Base-by-base conservation (phyloP, 2,888 invertebrate genomes). In the Petrophora chlorosata region DNA sequence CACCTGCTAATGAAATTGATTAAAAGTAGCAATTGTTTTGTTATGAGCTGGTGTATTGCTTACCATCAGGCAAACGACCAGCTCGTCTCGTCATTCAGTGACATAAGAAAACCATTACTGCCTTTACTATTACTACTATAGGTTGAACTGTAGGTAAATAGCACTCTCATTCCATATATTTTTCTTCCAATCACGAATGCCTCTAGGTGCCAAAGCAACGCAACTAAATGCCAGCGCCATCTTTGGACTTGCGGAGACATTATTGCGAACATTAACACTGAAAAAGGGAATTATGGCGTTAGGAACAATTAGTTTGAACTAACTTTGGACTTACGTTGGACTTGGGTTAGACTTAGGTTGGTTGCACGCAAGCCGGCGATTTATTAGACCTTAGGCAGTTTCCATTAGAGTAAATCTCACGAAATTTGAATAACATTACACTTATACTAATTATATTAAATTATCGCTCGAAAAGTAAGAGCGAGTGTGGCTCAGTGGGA, bases 261-360 rank as follows among this genome's bases (percentile, higher is more conserved):
- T 51, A 51, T 46, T 29, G 41, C 34, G 7, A 30, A 39, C 43
- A 50, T 36, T 44, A 43, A 34, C 28, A 17, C 53, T 51, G 13
- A 4, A 52, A 48, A 59, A 52, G 59, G 59, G 17, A 30, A 56
- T 59, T 53, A 59, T 52, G 51, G 59, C 49, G 46, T 29, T 38
- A 44, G 51, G 46, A 56, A 59, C 56, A 59, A 59, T 59, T 59
- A 56, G 59, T 48, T 48, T 49, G 13, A 34, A 23, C 46, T 41
- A 35, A 25, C 26, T 28, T 36, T 26, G 29, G n/a, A n/a, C n/a
- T n/a, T n/a, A n/a, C n/a, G n/a, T n/a, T n/a, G n/a, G n/a, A n/a
- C n/a, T n/a, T n/a, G n/a, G n/a, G 39, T 22, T 32, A 10, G 23
- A 25, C 25, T 10, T 10, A 13, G 36, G 13, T 10, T 40, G n/a